phyloP scores from a whole-genome alignment of 2,797 vertebrate genomes.

The Chrosomus eos region DNA sequence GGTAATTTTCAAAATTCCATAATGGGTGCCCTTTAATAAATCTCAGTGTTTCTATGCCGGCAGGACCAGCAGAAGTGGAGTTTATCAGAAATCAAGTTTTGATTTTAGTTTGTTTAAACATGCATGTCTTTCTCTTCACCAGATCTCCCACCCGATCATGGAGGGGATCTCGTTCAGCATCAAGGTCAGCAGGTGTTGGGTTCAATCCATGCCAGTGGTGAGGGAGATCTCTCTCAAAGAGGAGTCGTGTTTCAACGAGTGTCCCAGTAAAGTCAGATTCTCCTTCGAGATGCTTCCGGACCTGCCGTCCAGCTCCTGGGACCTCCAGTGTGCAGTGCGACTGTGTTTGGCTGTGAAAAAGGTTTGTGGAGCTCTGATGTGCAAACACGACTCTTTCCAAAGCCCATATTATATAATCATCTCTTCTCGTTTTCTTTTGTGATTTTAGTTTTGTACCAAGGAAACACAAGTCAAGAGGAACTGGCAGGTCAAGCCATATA shows the following conservation, averaged over 20 bases:
- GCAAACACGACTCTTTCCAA: neutral
- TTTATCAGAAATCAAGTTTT: neutral
- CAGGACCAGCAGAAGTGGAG: neutral
- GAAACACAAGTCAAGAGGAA: constrained; percentile 71
- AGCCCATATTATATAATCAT: neutral
- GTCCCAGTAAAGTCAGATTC: constrained; percentile 76
- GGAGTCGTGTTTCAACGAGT: constrained; percentile 69
- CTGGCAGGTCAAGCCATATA: constrained; percentile 70
- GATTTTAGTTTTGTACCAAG: constrained; percentile 67
- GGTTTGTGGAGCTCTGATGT: neutral
- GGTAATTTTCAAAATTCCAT: no score
- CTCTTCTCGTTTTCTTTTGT: neutral
- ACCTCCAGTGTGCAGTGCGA: constrained; percentile 72
- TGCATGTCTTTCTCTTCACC: constrained; percentile 7
- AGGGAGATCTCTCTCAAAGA: constrained; percentile 68
- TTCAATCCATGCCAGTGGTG: constrained; percentile 60
- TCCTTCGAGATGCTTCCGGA: constrained; percentile 73
- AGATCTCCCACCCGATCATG: constrained; percentile 68
- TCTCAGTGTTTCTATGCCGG: neutral
- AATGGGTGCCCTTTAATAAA: no score
- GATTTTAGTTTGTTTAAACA: neutral
- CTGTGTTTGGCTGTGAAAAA: constrained; percentile 62
- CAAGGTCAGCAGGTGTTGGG: constrained; percentile 70
- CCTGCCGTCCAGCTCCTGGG: constrained; percentile 72
- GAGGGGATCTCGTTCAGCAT: constrained; percentile 62